phyloP scores from a whole-genome alignment of 2,113 vertebrate species.

The Archocentrus centrarchus region DNA sequence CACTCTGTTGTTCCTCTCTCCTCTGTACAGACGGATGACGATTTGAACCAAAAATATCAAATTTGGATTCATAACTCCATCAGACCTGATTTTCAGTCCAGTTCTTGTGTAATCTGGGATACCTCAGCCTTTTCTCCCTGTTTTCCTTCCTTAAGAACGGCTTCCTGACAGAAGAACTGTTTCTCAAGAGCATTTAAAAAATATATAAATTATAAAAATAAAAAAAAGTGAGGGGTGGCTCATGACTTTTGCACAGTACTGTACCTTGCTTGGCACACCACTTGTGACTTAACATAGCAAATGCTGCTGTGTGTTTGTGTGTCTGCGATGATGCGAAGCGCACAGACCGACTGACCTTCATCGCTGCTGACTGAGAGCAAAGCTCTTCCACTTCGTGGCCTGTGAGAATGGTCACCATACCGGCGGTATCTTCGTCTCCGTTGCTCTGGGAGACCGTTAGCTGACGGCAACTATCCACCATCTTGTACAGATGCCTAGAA shows the following conservation, averaged over 20 bases:
- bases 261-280: rapidly evolving
- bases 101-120: too few species aligned
- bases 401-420: constrained; percentile 96
- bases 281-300: neutral
- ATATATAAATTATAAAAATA: too few species aligned
- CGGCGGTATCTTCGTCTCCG: constrained; percentile 91
- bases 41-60: too few species aligned
- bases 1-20: too few species aligned
- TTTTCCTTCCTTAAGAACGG: too few species aligned
- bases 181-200: neutral
- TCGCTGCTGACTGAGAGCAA: constrained; percentile 80
- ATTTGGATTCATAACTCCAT: too few species aligned
- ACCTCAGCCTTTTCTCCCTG: too few species aligned
- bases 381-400: constrained; percentile 87
- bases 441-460: constrained; percentile 91
- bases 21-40: too few species aligned
- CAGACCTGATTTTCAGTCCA: too few species aligned
- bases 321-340: neutral
- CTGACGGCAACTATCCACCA: constrained; percentile 96
- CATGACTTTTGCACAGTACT: neutral
- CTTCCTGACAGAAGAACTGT: neutral
- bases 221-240: neutral
- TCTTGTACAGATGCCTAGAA: constrained; percentile 94
- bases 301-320: neutral
- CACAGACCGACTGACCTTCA: constrained; percentile 86